Evolutionary conservation across 2,797 vertebrate species (phyloP).

Genomic region (Xiphophorus birchmanni): DNA sequence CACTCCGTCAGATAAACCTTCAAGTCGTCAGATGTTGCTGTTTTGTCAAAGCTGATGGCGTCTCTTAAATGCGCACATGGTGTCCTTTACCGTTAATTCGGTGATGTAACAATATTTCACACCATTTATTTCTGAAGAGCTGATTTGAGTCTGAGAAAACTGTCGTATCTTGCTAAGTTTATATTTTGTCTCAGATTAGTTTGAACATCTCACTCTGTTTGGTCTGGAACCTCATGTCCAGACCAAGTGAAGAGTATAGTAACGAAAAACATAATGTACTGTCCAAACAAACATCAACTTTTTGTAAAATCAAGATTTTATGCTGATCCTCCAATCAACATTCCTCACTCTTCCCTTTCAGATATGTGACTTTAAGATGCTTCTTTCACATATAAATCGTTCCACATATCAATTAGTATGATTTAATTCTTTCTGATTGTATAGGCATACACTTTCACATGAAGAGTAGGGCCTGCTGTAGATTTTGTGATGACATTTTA

Average conservation of each 20-base stretch:
- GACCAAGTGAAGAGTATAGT: not conserved
- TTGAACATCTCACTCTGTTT: not conserved
- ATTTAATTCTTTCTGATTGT: not conserved
- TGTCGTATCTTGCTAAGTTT: not conserved
- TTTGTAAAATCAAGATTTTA: not conserved
- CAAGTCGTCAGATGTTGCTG: not conserved
- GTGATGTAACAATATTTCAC: not conserved
- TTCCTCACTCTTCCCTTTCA: not conserved
- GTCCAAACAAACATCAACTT: not conserved
- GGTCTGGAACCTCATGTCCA: not conserved
- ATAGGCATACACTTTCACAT: not conserved
- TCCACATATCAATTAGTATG: not conserved
- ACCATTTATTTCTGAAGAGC: not conserved
- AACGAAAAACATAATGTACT: not conserved
- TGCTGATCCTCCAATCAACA: not conserved
- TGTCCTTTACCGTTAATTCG: not conserved
- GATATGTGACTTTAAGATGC: not conserved
- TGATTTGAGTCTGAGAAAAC: not conserved
- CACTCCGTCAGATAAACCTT: not conserved
- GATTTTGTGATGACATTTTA: not conserved
- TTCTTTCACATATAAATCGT: not conserved
- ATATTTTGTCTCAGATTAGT: not conserved
- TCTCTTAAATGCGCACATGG: not conserved
- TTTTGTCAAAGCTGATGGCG: conserved; percentile 1
- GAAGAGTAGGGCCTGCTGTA: not conserved